phyloP scores from a whole-genome alignment of 2,888 invertebrate genomes.

The Lithosia quadra region DNA sequence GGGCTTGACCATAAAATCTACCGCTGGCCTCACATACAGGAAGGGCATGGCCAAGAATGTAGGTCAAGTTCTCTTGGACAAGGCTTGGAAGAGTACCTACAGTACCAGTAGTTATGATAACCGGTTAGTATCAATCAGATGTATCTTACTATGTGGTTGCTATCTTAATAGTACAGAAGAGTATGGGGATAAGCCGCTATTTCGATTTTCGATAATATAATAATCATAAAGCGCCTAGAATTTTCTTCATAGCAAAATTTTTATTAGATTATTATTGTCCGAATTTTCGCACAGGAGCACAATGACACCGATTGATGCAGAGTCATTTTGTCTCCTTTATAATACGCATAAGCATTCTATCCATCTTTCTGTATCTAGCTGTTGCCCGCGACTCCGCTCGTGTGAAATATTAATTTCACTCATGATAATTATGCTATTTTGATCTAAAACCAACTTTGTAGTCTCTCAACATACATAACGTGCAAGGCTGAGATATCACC shows the following conservation, averaged over 20 bases:
- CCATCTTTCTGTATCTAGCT: no score
- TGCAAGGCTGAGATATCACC: no score
- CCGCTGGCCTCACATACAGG: conserved; percentile 14
- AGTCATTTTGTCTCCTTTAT: no score
- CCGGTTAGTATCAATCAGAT: no score
- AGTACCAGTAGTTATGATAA: no score
- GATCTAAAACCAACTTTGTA: conserved; percentile 9
- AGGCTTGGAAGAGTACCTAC: neutral
- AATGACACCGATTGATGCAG: neutral
- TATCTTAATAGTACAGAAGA: no score
- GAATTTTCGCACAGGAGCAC: neutral
- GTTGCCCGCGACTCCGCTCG: no score
- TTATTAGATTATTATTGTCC: neutral
- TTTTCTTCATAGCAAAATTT: neutral
- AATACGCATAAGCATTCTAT: neutral
- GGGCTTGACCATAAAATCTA: neutral
- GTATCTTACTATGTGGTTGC: no score
- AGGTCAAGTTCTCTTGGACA: conserved; percentile 38
- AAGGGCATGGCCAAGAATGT: conserved; percentile 36
- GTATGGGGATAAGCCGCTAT: no score
- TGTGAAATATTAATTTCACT: no score
- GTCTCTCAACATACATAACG: no score
- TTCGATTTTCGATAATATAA: neutral
- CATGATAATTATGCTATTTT: no score
- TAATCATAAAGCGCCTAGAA: neutral